Base-by-base conservation (phyloP, 2,888 invertebrate species). In the Odontomyia ornata region DNA sequence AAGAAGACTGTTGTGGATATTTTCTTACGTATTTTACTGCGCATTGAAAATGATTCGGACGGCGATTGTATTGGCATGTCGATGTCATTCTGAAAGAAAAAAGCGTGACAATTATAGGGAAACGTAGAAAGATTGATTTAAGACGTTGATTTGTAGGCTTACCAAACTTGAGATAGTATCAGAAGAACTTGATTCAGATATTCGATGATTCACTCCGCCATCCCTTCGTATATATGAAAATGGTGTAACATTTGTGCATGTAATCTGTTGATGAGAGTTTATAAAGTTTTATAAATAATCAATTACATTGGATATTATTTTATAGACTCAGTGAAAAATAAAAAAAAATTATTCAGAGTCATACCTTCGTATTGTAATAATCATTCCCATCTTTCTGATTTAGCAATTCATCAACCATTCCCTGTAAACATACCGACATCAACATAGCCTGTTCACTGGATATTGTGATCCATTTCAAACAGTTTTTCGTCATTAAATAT, bases 361-460 rank as follows among this genome's bases (percentile, higher is more conserved):
- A 28, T 76, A 80, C 79, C 77, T 80, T 79, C 21, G 87, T 86
- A 83, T 85, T 82, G 81, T 81, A 86, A 25, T 88, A 89, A 13
- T 88, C 89, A 1, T 88, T 85, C 27, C 91, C 92, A 83, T 89
- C 90, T 83, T 91, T 93, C 85, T 93, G 93, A 69, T 93, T 88
- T 86, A 94, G 89, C 81, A 99, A 88, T 86, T 99, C 98, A 84
- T 98, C 96, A 0, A 99, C 98, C 91, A 99, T 96, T 5, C 95
- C 93, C 89, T 98, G 95, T 77, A 99, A 89, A 84, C 97, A 97
- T 77, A 97, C 94, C 36, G 98, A 98, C 90, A 99, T 96, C 79
- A 99, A 90, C 85, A 98, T 97, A 0, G 98, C 96, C 87, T 96
- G 95, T 80, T 95, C 93, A 81, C 96, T 97, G 76, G 91, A 90